Evolutionary conservation across 2,888 invertebrate species (phyloP).

Genomic region (Melolontha melolontha): DNA sequence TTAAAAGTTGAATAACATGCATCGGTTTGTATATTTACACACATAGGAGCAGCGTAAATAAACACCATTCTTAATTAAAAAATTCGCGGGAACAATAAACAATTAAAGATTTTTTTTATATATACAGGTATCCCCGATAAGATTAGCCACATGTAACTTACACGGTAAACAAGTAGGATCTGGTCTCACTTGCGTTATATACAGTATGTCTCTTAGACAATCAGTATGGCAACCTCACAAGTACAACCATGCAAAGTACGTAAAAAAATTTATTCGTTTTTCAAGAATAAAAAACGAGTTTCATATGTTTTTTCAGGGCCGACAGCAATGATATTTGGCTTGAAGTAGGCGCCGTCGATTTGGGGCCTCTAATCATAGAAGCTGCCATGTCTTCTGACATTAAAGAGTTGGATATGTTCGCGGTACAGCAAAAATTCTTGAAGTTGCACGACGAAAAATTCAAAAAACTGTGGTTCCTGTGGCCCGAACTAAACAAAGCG

Average conservation of each 20-base stretch:
- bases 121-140: constrained; percentile 81
- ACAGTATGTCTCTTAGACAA: constrained; percentile 62
- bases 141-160: constrained; percentile 93
- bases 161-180: constrained; percentile 92
- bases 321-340: constrained; percentile 83
- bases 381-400: constrained; percentile 80
- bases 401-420: constrained; percentile 80
- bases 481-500: constrained; percentile 79
- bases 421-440: constrained; percentile 84
- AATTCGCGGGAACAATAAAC: too few relatives aligned
- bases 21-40: too few relatives aligned
- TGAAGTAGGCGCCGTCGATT: constrained; percentile 89
- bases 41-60: too few relatives aligned
- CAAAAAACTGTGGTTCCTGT: constrained; percentile 94
- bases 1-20: too few relatives aligned
- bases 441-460: constrained; percentile 86
- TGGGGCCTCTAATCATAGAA: constrained; percentile 91
- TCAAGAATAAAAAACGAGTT: too few relatives aligned
- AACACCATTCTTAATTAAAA: too few relatives aligned
- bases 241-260: constrained; percentile 62
- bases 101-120: too few relatives aligned
- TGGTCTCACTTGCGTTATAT: constrained; percentile 86
- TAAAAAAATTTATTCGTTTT: not conserved
- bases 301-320: constrained; percentile 47
- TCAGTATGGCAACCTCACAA: constrained; percentile 64